Evolutionary conservation across 1,140 invertebrate genomes (phyloP).

Genomic region (Apis cerana): DNA sequence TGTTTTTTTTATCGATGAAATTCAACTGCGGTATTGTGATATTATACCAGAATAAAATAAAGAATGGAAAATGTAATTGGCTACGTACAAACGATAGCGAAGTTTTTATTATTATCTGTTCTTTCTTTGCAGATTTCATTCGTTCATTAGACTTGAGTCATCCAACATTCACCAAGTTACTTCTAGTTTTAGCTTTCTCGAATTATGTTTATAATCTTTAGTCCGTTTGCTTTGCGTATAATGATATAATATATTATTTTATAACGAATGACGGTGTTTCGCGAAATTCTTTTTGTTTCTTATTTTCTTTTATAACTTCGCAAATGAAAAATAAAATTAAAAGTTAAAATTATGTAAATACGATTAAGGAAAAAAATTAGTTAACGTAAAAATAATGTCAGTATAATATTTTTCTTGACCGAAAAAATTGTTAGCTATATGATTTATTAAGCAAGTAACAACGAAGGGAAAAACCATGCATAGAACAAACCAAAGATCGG

Average conservation of each 20-base stretch:
- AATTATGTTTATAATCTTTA: conserved; percentile 6
- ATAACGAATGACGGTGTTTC: not conserved
- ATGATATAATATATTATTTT: conserved; percentile 18
- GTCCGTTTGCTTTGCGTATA: conserved; percentile 12
- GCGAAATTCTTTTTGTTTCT: not conserved
- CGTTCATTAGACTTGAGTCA: conserved; percentile 69
- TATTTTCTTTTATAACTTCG: not conserved
- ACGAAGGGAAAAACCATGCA: not conserved
- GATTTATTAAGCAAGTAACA: not conserved
- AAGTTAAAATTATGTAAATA: not conserved
- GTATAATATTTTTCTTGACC: not conserved
- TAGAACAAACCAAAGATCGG: not conserved
- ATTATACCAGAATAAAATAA: conserved; percentile 13
- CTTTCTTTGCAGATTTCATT: conserved; percentile 59
- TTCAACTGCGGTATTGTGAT: conserved; percentile 2
- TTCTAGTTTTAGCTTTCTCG: conserved; percentile 27
- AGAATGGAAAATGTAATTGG: conserved; percentile 63
- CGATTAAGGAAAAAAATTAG: not conserved
- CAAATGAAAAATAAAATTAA: not conserved
- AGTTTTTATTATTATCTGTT: conserved; percentile 58
- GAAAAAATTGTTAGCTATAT: not conserved
- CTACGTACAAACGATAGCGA: conserved; percentile 64
- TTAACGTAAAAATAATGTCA: not conserved
- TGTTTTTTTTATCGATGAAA: conserved; percentile 11
- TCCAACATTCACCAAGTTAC: conserved; percentile 43